Base-by-base conservation (phyloP, 2,113 vertebrate species). In the Toxotes jaculatrix region DNA sequence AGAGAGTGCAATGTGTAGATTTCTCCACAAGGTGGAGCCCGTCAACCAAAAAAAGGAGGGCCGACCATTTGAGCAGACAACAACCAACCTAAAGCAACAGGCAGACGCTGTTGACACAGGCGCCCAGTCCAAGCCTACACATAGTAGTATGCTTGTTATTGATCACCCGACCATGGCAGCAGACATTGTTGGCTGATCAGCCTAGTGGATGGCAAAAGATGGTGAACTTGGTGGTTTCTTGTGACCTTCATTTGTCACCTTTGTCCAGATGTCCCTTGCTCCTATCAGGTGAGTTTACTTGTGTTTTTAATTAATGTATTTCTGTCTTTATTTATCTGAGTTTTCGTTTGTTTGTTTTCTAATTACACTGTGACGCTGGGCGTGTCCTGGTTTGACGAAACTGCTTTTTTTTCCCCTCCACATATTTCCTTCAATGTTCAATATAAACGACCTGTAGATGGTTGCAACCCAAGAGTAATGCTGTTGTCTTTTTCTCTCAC, bases 21-120 rank as follows among this genome's bases (percentile, higher is more conserved):
- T 32, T 51, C 0, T 47, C 77, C 94, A 89, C 90, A 12, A 79
- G 93, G 66, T 87, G 92, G 88, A 3, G 88, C 77, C 62, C 63
- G 85, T 87, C n/a, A 2, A 31, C 77, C 75, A 65, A 9, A 10
- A n/a, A 7, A 27, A 0, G 1, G 0, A 11, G 4, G 2, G 0
- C 0, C 0, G 1, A 0, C 8, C 21, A 1, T 4, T 5, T 8
- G 12, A 5, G 31, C 3, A 62, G 45, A 7, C n/a, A 6, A 5
- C 56, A 17, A 9, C 21, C 9, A 5, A 42, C 5, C 3, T 3
- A 19, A 68, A 82, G 79, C 80, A 87, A 82, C 86, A 87, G 88
- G 80, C 82, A 2, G 67, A 36, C 2, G 16, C 42, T 77, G 36
- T 2, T 42, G 13, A 4, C 6, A 8, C 19, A 11, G 7, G 12